Percentiles rank a stretch among this genome's conserved stretches.
Conservation (phyloP, 1,140 invertebrate genomes). For the Ceratina australensis region DNA sequence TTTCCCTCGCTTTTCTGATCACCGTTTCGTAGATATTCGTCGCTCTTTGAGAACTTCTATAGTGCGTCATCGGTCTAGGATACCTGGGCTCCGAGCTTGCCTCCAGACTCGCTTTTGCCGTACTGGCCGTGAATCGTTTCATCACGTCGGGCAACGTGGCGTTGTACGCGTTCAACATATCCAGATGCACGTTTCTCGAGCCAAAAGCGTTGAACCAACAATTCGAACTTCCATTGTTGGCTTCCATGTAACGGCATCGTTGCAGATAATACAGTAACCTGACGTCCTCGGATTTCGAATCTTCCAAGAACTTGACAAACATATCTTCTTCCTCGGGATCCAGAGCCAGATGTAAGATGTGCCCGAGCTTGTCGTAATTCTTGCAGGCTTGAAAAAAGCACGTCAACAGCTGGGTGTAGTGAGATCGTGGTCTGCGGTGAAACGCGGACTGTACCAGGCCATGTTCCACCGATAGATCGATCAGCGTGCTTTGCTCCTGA, state of each 20-base stretch:
- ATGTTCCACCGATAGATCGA: constrained; percentile 82
- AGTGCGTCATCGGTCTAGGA: constrained; percentile 73
- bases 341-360: constrained; percentile 81
- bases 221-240: constrained; percentile 72
- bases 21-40: constrained; percentile 67
- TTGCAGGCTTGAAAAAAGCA: constrained; percentile 77
- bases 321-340: constrained; percentile 80
- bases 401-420: constrained; percentile 69
- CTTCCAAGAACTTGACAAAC: constrained; percentile 80
- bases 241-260: constrained; percentile 76
- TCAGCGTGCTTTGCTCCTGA: constrained; percentile 77
- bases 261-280: constrained; percentile 75
- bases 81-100: constrained; percentile 49
- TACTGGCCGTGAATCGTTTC: constrained; percentile 61
- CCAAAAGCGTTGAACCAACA: constrained; percentile 1
- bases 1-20: constrained; percentile 71
- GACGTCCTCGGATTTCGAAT: constrained; percentile 71
- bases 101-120: constrained; percentile 29
- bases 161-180: constrained; percentile 71
- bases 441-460: constrained; percentile 82
- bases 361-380: constrained; percentile 77
- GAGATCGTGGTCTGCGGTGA: constrained; percentile 78
- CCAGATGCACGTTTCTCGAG: constrained; percentile 8
- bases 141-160: constrained; percentile 72
- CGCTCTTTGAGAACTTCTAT: constrained; percentile 51